Evolutionary conservation across 2,797 vertebrate species (phyloP).

Genomic region (Anas bernieri): DNA sequence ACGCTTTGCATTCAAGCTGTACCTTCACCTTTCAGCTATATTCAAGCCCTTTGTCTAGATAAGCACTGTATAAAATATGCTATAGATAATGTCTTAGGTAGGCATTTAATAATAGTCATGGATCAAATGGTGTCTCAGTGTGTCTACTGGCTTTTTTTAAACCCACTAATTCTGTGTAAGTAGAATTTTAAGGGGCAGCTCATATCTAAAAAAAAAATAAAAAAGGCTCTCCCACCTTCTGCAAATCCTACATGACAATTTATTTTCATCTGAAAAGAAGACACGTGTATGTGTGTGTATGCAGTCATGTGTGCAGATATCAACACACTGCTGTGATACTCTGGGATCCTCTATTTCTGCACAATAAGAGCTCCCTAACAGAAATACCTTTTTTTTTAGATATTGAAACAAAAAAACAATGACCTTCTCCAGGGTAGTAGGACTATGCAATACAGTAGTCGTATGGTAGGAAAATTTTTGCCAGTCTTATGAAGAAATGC

Average conservation of each 20-base stretch:
- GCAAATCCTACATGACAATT: constrained; percentile 36
- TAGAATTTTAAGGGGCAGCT: constrained; percentile 24
- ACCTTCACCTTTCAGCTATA: not conserved
- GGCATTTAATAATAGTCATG: not conserved
- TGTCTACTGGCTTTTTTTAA: constrained; percentile 11
- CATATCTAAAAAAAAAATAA: not conserved
- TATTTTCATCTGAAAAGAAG: constrained; percentile 58
- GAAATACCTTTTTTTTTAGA: not conserved
- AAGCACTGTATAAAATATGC: not conserved
- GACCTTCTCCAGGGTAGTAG: not conserved
- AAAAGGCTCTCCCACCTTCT: constrained; percentile 36
- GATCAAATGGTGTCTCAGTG: not conserved
- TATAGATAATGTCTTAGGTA: not conserved
- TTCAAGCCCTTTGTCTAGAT: not conserved
- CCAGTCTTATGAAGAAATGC: not conserved
- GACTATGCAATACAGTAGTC: not conserved
- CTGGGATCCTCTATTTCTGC: constrained; percentile 24
- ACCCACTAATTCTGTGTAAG: constrained; percentile 19
- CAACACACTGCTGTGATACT: not conserved
- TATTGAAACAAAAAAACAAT: not conserved
- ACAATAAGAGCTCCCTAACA: not conserved
- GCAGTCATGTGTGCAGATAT: not conserved
- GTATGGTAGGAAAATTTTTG: not conserved
- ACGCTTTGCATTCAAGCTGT: not conserved
- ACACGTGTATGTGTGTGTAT: not conserved